Evolutionary conservation across 2,113 vertebrate genomes (phyloP).

Genomic region (Calidris pugnax): DNA sequence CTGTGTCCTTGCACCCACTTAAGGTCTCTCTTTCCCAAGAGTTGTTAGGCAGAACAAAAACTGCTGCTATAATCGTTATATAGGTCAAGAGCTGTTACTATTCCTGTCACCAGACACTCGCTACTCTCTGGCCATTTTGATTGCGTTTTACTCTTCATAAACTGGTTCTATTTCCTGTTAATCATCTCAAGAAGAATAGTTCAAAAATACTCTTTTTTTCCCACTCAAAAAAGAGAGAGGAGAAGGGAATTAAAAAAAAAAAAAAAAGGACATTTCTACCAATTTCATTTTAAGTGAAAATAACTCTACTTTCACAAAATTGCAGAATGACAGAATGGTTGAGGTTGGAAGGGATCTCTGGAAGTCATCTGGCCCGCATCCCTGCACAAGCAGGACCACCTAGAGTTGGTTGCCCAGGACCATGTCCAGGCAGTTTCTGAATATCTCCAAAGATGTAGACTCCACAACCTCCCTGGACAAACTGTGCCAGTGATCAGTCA

Average conservation of each 20-base stretch:
- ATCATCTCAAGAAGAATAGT: background rate
- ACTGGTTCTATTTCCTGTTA: background rate
- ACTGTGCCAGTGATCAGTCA: background rate
- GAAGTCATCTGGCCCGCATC: background rate
- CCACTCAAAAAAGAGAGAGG: background rate
- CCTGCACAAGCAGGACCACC: background rate
- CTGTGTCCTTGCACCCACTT: background rate
- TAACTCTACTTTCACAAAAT: background rate
- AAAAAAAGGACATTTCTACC: background rate
- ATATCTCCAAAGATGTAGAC: background rate
- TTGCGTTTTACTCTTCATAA: background rate
- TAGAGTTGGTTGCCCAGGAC: background rate
- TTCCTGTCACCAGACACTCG: background rate
- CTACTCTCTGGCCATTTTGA: background rate
- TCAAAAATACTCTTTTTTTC: background rate
- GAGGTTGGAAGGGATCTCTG: background rate
- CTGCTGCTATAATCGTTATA: background rate
- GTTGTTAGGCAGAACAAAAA: background rate
- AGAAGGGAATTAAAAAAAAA: too few relatives aligned
- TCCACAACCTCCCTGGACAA: background rate
- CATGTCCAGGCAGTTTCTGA: background rate
- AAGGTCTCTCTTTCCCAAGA: background rate
- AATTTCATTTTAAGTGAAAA: background rate
- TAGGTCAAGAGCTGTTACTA: background rate
- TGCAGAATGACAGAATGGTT: background rate